These are phyloP conservation scores for Torymus auratus DNA, from an alignment of 2,888 invertebrate genomes.

Conservation along the genomic window DNA sequence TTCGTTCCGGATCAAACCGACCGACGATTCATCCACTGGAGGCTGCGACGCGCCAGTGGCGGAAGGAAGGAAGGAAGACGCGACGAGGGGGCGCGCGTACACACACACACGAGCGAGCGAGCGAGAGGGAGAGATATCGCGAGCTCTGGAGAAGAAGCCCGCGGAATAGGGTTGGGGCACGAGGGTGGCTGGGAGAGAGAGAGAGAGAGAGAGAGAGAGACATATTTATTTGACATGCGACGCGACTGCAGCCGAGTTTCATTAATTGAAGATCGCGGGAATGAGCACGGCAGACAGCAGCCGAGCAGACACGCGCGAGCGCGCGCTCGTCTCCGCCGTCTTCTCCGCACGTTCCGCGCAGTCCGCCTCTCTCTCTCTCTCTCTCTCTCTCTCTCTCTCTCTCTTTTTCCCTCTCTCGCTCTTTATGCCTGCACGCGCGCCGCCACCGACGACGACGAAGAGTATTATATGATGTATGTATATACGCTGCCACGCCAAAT, in stretches of 20 bases:
- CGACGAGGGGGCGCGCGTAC: conserved; percentile 45
- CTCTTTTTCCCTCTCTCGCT: conserved; percentile 27
- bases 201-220: conserved; percentile 72
- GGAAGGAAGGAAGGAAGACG: conserved; percentile 60
- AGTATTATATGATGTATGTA: too few relatives aligned
- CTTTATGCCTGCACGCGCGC: conserved; percentile 55
- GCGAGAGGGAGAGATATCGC: conserved; percentile 51
- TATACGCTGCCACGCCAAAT: conserved; percentile 66
- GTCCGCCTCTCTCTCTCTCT: conserved; percentile 58
- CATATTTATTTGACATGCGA: conserved; percentile 77
- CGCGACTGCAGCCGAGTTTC: conserved; percentile 77
- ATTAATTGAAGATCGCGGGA: conserved; percentile 77
- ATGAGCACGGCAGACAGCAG: conserved; percentile 68
- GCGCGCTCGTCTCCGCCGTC: conserved; percentile 46
- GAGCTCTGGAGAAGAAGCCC: conserved; percentile 55
- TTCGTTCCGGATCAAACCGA: conserved; percentile 69
- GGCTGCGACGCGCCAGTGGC: conserved; percentile 13
- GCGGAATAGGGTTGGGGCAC: conserved; percentile 55
- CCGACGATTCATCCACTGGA: conserved; percentile 61
- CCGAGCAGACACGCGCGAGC: conserved; percentile 65
- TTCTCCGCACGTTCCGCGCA: background rate
- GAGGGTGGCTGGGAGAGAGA: conserved; percentile 60
- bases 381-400: conserved; percentile 50
- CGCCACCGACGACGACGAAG: background rate
- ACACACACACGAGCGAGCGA: conserved; percentile 25